A percentile compares a stretch with the other conserved stretches of the same genome.
These are phyloP conservation scores for Nothoprocta pentlandii DNA, from an alignment of 2,113 vertebrate species.

Conservation along the genomic window DNA sequence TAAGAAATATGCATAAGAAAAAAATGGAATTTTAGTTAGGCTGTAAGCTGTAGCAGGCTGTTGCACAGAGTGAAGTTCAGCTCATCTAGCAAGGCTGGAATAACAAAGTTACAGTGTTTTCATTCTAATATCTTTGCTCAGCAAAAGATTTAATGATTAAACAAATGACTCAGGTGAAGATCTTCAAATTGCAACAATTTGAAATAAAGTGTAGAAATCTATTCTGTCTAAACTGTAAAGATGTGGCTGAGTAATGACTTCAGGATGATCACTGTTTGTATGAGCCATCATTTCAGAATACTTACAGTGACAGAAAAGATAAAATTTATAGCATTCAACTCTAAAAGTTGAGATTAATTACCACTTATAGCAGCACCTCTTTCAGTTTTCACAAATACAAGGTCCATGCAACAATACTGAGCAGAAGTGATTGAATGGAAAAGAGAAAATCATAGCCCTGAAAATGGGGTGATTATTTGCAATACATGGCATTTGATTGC, in stretches of 20 bases:
- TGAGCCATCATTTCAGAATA: too few relatives aligned
- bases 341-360: neutral
- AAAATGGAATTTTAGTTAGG: neutral
- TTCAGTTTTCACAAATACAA: neutral
- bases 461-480: neutral
- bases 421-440: neutral
- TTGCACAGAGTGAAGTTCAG: neutral
- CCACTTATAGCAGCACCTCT: neutral
- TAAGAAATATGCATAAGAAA: neutral
- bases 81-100: neutral
- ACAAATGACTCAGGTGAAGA: neutral
- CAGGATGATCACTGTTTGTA: neutral
- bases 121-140: neutral
- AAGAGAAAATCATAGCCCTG: neutral
- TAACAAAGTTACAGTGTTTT: neutral
- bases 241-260: neutral
- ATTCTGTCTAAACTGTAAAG: neutral
- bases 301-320: neutral
- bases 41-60: neutral
- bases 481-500: neutral
- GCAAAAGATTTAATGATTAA: neutral
- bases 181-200: neutral
- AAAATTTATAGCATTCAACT: neutral
- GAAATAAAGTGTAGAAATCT: neutral
- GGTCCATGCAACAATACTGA: neutral